Base-by-base conservation (phyloP, 2,888 invertebrate species). In the Platycheirus rosarum region DNA sequence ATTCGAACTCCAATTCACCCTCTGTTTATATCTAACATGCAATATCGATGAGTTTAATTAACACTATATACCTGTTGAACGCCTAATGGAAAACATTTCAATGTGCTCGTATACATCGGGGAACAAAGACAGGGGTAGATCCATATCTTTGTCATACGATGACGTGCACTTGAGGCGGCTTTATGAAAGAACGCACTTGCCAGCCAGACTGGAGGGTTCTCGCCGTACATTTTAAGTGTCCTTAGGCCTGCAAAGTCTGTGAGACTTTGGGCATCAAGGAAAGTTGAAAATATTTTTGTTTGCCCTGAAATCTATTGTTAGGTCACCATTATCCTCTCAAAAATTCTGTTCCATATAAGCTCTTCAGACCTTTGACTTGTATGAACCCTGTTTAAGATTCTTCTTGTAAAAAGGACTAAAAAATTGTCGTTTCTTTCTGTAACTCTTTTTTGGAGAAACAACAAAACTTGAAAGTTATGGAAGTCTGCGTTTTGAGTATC, bases 61-160 rank as follows among this genome's bases (percentile, higher is more conserved):
- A 26, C 29, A 40, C 35, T 49, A n/a, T 35, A 2, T 44, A 80
- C 70, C 75, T 80, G 80, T 80, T 80, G 76, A 80, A 70, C n/a
- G 60, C 29, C 69, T 60, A 62, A 3, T 44, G 29, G 11, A 23
- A 40, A 57, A 57, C 37, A 53, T 51, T 44, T 14, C n/a, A 23
- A 62, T 62, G 48, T 40, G 4, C 69, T 70, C 75, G 60, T 70
- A 40, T 49, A 42, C 37, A 26, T 49, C 26, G 48, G 65, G 57
- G 70, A 71, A 73, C 68, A 82, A 77, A 55, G 62, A 68, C 66
- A 60, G 63, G 51, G 18, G n/a, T n/a, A n/a, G 82, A 77, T 82
- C 29, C 68, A 57, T 77, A 77, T 71, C 77, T 73, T 71, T 82
- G 77, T 77, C 82, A 77, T 53, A 77, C 51, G 77, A 73, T 77